Percentiles rank a stretch among this genome's conserved stretches.
phyloP scores from a whole-genome alignment of 2,797 vertebrate species.

The Valencia hispanica region DNA sequence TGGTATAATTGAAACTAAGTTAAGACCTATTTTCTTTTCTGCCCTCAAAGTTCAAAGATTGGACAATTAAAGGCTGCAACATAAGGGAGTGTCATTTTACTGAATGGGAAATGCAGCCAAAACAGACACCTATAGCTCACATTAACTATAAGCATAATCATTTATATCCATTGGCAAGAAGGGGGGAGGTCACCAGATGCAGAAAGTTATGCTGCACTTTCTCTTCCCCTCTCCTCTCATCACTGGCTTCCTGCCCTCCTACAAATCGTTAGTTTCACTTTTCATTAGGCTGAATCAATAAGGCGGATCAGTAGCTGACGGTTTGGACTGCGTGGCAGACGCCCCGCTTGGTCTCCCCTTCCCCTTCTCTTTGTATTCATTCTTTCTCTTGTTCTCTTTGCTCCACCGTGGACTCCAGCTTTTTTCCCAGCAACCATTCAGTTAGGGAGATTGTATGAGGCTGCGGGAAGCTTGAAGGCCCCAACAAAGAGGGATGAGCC shows the following conservation, averaged over 20 bases:
- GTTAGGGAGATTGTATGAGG: conserved; percentile 2
- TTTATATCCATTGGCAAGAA: conserved; percentile 70
- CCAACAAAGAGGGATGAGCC: conserved; percentile 26
- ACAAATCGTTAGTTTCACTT: conserved; percentile 82
- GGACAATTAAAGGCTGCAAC: neutral
- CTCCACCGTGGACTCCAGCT: conserved; percentile 38
- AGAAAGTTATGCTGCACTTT: conserved; percentile 67
- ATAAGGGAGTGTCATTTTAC: neutral
- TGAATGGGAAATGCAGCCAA: neutral
- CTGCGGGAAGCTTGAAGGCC: conserved; percentile 20
- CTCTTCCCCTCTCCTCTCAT: conserved; percentile 46
- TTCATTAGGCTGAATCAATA: conserved; percentile 82
- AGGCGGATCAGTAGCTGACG: conserved; percentile 68
- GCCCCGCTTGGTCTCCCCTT: conserved; percentile 24
- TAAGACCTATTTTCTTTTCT: neutral
- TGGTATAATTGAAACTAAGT: neutral
- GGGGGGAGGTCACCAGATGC: conserved; percentile 42
- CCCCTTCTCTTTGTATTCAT: conserved; percentile 15
- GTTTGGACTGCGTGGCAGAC: conserved; percentile 60
- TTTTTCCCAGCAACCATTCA: conserved; percentile 23
- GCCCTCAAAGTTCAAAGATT: neutral
- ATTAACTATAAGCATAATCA: conserved; percentile 72
- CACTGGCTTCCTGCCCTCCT: conserved; percentile 55
- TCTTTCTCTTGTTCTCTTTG: conserved; percentile 36
- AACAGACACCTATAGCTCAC: conserved; percentile 37